A percentile compares a stretch with the other conserved stretches of the same genome.
These are phyloP conservation scores for Tetramorium alpestre DNA, from an alignment of 1,140 invertebrate genomes.

Conservation along the genomic window DNA sequence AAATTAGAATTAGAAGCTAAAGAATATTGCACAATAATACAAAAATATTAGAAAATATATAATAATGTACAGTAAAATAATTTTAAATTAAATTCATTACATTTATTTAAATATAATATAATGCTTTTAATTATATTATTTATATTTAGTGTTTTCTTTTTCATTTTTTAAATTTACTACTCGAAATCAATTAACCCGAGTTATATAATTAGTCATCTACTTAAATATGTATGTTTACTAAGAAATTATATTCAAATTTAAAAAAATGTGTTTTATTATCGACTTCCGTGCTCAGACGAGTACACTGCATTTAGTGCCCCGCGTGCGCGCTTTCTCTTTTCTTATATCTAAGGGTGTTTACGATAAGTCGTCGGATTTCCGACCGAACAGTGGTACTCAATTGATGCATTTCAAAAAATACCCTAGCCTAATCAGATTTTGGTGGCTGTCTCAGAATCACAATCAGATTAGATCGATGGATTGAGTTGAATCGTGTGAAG, in stretches of 20 bases:
- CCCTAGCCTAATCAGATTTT: too few species aligned
- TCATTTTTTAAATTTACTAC: not conserved
- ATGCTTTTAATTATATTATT: not conserved
- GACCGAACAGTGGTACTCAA: too few species aligned
- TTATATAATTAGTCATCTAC: slow-evolving; percentile 16
- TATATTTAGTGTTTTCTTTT: not conserved
- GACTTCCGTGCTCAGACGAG: not conserved
- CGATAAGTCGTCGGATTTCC: too few species aligned
- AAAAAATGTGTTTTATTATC: not conserved
- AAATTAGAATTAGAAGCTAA: not conserved
- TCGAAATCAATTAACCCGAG: not conserved
- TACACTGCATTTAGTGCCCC: not conserved
- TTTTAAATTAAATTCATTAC: not conserved
- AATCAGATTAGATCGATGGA: too few species aligned
- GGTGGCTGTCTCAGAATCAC: too few species aligned
- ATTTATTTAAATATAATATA: not conserved
- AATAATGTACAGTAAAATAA: not conserved
- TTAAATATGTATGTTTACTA: not conserved
- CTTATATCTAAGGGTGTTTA: too few species aligned
- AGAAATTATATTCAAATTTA: slow-evolving; percentile 1
- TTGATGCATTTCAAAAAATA: too few species aligned
- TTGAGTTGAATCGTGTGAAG: too few species aligned
- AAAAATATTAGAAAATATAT: not conserved
- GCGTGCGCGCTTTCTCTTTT: not conserved
- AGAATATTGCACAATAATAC: not conserved